Percentiles rank a stretch among this genome's conserved stretches.
Evolutionary conservation across 2,113 vertebrate genomes (phyloP).

Genomic region (Megaleporinus macrocephalus): DNA sequence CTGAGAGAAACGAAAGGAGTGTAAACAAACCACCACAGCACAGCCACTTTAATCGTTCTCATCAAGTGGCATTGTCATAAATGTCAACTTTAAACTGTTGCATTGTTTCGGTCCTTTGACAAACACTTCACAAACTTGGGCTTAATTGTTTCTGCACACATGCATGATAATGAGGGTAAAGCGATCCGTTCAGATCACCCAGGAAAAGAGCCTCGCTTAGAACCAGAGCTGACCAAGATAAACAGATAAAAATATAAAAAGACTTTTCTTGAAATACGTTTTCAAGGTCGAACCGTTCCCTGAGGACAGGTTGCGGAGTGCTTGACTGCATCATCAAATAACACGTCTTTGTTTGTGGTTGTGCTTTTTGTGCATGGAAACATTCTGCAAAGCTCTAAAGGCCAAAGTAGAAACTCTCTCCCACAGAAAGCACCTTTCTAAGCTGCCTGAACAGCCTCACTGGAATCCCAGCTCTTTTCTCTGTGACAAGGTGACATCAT

Average conservation of each 20-base stretch:
- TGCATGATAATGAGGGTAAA: slow-evolving; percentile 57
- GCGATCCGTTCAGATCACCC: slow-evolving; percentile 44
- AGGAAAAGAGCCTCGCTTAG: not conserved
- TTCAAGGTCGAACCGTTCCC: not conserved
- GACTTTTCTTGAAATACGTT: no score
- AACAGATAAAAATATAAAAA: no score
- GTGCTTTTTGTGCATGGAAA: no score
- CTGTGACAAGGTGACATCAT: no score
- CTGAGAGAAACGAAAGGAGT: slow-evolving; percentile 1
- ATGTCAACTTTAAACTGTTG: slow-evolving; percentile 7
- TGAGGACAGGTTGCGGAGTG: not conserved
- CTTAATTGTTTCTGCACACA: slow-evolving; percentile 19
- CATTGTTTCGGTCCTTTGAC: slow-evolving; percentile 13
- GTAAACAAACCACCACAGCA: slow-evolving; percentile 14
- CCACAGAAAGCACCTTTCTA: no score
- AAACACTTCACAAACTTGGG: not conserved
- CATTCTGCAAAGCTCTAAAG: no score
- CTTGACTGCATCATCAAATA: no score
- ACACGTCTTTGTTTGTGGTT: no score
- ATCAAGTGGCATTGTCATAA: slow-evolving; percentile 27
- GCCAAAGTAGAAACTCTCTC: no score
- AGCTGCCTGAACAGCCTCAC: no score
- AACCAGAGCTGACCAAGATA: not conserved
- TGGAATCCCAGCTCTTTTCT: no score
- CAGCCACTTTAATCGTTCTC: slow-evolving; percentile 42